Conservation (phyloP, 2,888 invertebrate genomes). For the Rapana venosa region DNA sequence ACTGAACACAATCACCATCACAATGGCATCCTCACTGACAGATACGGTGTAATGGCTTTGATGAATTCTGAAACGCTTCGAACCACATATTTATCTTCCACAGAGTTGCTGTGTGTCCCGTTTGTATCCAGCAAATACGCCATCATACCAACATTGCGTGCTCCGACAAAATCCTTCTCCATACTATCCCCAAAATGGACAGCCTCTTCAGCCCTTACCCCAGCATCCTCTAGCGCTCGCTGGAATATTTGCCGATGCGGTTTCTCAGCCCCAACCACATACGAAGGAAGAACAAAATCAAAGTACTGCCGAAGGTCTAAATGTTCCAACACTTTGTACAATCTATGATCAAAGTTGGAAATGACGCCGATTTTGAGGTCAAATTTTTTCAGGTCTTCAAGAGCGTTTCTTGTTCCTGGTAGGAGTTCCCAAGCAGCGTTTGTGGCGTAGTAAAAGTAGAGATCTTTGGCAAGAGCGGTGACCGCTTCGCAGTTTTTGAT, state of each 20-base stretch:
- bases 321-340: constrained; percentile 84
- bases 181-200: constrained; percentile 91
- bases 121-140: constrained; percentile 79
- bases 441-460: constrained; percentile 83
- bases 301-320: constrained; percentile 86
- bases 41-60: constrained; percentile 38
- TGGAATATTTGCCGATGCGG: constrained; percentile 87
- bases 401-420: constrained; percentile 56
- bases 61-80: constrained; percentile 47
- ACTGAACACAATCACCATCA: background rate
- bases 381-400: constrained; percentile 57
- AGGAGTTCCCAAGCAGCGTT: constrained; percentile 86
- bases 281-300: constrained; percentile 89
- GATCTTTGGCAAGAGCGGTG: constrained; percentile 68
- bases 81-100: constrained; percentile 46
- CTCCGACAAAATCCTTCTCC: constrained; percentile 88
- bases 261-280: constrained; percentile 86
- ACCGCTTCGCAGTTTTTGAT: constrained; percentile 51
- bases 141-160: constrained; percentile 87
- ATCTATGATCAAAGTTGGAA: constrained; percentile 92
- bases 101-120: constrained; percentile 23
- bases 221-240: constrained; percentile 81
- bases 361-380: constrained; percentile 84
- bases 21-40: background rate
- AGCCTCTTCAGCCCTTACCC: constrained; percentile 82